Evolutionary conservation across 2,797 vertebrate genomes (phyloP).

Genomic region (Lates japonicus): DNA sequence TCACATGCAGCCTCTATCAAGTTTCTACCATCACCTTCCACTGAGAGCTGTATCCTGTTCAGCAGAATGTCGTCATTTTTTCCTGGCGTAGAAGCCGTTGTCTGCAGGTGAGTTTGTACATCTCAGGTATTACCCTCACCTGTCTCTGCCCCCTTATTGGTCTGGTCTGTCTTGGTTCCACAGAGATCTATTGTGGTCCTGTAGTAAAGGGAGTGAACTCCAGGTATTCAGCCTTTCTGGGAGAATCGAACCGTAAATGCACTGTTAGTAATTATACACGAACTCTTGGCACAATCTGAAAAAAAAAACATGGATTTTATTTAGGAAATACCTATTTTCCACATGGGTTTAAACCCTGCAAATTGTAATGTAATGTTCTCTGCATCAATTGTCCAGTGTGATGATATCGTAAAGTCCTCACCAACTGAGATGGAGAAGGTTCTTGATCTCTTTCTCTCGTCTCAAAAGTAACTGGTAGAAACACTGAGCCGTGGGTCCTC

Average conservation of each 20-base stretch:
- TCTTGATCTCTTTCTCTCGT: slow-evolving; percentile 51
- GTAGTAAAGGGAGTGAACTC: slow-evolving; percentile 30
- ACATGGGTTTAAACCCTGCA: too few relatives aligned
- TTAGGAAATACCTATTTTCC: not conserved
- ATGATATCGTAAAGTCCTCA: fast-evolving
- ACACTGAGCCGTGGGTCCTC: slow-evolving; percentile 32
- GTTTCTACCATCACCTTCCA: slow-evolving; percentile 59
- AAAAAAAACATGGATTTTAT: not conserved
- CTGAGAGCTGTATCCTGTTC: slow-evolving; percentile 7
- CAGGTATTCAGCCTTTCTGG: not conserved
- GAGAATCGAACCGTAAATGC: fast-evolving
- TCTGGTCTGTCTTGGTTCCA: slow-evolving; percentile 60
- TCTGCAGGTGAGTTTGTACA: slow-evolving; percentile 39
- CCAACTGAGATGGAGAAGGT: fast-evolving
- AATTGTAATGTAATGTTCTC: slow-evolving; percentile 14
- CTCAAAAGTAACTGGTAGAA: fast-evolving
- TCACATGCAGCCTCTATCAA: not conserved
- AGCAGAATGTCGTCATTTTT: not conserved
- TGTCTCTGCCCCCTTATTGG: not conserved
- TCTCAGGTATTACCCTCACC: fast-evolving
- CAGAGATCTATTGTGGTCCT: not conserved
- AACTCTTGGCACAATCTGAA: slow-evolving; percentile 46
- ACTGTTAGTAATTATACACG: fast-evolving
- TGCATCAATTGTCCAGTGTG: slow-evolving; percentile 42
- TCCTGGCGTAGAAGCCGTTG: slow-evolving; percentile 65